These are phyloP conservation scores for Geopemphigus sp. DNA, from an alignment of 1,140 invertebrate genomes.

Conservation along the genomic window DNA sequence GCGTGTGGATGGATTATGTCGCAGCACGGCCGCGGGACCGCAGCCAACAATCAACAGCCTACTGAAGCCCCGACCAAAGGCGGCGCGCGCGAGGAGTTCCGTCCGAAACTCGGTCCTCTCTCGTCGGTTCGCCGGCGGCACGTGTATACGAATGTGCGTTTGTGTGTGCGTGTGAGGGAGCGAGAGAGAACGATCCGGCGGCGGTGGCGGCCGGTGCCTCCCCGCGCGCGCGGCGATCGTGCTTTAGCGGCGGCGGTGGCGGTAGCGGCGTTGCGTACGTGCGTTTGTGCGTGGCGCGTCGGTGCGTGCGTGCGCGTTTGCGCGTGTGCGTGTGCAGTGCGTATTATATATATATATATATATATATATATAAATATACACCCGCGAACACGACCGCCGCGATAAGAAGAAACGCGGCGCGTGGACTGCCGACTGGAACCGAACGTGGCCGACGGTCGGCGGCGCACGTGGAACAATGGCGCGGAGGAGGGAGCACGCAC, in stretches of 20 bases:
- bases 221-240: conserved; percentile 33
- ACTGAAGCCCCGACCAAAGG: conserved; percentile 42
- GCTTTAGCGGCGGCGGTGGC: conserved; percentile 36
- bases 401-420: conserved; percentile 51
- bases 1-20: background rate
- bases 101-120: conserved; percentile 41
- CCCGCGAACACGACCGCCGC: background rate
- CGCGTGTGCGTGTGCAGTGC: too few relatives aligned
- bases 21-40: conserved; percentile 20
- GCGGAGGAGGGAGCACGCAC: background rate
- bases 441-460: conserved; percentile 28
- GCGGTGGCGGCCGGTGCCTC: conserved; percentile 11
- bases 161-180: conserved; percentile 46
- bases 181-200: background rate
- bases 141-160: conserved; percentile 50
- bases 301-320: too few relatives aligned
- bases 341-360: too few relatives aligned
- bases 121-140: conserved; percentile 50
- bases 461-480: background rate
- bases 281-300: conserved; percentile 27
- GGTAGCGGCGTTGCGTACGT: conserved; percentile 43
- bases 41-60: conserved; percentile 49
- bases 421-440: conserved; percentile 46
- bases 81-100: conserved; percentile 16
- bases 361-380: background rate